phyloP scores from a whole-genome alignment of 1,140 invertebrate genomes.

The Nebria ingens region DNA sequence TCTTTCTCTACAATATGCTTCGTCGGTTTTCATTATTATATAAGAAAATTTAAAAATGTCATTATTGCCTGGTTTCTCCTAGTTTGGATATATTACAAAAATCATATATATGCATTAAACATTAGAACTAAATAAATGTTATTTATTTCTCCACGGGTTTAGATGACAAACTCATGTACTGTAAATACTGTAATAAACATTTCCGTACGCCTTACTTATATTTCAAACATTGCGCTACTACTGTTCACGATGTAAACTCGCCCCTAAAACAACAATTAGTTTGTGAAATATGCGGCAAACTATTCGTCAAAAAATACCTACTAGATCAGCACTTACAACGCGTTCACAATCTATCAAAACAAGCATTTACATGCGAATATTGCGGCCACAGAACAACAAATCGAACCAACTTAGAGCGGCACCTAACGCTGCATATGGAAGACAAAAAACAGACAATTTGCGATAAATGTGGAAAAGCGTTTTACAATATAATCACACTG shows the following conservation, averaged over 20 bases:
- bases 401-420: conserved; percentile 29
- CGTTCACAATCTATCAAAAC: conserved; percentile 31
- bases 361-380: conserved; percentile 26
- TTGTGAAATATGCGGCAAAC: conserved; percentile 31
- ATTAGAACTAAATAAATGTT: neutral
- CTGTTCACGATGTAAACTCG: conserved; percentile 26
- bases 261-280: conserved; percentile 29
- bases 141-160: too few relatives aligned
- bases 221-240: conserved; percentile 27
- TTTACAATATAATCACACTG: conserved; percentile 22
- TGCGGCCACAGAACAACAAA: conserved; percentile 31
- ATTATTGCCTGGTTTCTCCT: too few relatives aligned
- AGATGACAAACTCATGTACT: conserved; percentile 15
- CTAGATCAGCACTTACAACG: conserved; percentile 31
- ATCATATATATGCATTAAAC: too few relatives aligned
- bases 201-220: conserved; percentile 17
- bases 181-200: conserved; percentile 17
- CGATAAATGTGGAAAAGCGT: conserved; percentile 34
- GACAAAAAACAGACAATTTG: conserved; percentile 28
- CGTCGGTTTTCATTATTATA: too few relatives aligned
- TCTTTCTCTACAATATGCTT: too few relatives aligned
- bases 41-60: too few relatives aligned
- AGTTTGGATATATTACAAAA: too few relatives aligned
- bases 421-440: conserved; percentile 31
- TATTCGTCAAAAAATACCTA: conserved; percentile 28